Evolutionary conservation across 2,888 invertebrate genomes (phyloP), one percentile per base, ranked within the genome.

Genomic region (Sesia bembeciformis): DNA sequence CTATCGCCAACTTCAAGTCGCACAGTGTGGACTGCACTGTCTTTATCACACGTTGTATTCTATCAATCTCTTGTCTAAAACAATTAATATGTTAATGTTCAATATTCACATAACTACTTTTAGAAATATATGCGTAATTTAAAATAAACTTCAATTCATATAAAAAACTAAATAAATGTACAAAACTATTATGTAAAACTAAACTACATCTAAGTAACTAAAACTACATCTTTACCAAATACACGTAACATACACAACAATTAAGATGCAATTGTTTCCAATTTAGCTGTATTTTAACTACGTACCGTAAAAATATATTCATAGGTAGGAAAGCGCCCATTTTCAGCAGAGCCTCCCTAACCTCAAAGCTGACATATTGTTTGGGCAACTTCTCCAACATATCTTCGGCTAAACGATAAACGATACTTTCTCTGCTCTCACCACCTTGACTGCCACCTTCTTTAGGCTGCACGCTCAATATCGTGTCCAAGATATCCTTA

Each of bases 401-500:
- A 72, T 98, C 98, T 66, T 97, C 95, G 4, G 98, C 97, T 66
- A 98, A 90, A 66, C 94, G 93, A 82, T 97, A 97, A 4, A 98
- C 98, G 51, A 97, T 94, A 64, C 93, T 95, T 82, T 98, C 98
- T 64, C 98, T 91, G 0, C 97, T 96, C 87, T 98, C 98, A 0
- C 98, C 97, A 0, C 97, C 96, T 58, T 94, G 94, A 38, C 94
- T 93, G 0, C 96, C 97, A 4, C 97, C 96, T 87, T 98, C 98
- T 75, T 98, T 98, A 0, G 98, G 98, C 74, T 98, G 98, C n/a
- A 98, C 98, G 76, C 93, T 97, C 49, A 98, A 90, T 68, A 98
- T 98, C 0, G 97, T 97, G 72, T 97, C 97, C 68, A 98, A 90
- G 72, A 98, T 98, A 62, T 93, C 95, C 85, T 97, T 97, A 40